Evolutionary conservation across 2,797 vertebrate species (phyloP).

Genomic region (Trachurus trachurus): DNA sequence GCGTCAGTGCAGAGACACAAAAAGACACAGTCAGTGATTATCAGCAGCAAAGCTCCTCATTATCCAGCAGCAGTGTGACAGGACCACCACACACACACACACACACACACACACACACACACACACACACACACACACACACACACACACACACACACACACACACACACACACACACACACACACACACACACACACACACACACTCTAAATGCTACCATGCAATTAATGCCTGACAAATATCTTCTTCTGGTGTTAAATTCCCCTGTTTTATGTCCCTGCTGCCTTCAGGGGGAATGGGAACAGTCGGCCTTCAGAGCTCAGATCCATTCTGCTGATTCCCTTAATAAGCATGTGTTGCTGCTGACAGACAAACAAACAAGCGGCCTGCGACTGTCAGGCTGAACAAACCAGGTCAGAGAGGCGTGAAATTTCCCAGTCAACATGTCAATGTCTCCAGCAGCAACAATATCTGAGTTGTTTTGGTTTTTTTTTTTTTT

Average conservation of each 20-base stretch:
- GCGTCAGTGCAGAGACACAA: conserved; percentile 1
- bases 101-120: too few relatives aligned
- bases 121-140: not conserved
- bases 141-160: not conserved
- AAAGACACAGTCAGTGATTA: conserved; percentile 44
- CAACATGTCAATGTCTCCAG: not conserved
- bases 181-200: not conserved
- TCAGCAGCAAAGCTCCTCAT: conserved; percentile 43
- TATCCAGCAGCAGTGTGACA: conserved; percentile 28
- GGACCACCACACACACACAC: too few relatives aligned
- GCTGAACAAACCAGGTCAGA: conserved; percentile 16
- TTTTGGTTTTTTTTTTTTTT: not conserved
- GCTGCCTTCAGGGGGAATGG: conserved; percentile 19
- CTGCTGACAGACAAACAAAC: conserved; percentile 44
- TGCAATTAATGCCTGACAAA: conserved; percentile 54
- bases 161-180: not conserved
- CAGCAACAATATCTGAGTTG: not conserved
- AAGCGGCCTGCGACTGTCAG: conserved; percentile 19
- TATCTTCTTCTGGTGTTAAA: conserved; percentile 26
- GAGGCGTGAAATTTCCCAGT: conserved; percentile 8
- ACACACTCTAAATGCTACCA: not conserved
- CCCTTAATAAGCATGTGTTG: conserved; percentile 48
- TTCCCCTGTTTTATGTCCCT: conserved; percentile 15
- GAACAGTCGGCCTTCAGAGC: conserved; percentile 16
- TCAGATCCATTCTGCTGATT: conserved; percentile 22